Evolutionary conservation across 1,140 invertebrate species (phyloP).

Genomic region (Lutraria rhynchaena): DNA sequence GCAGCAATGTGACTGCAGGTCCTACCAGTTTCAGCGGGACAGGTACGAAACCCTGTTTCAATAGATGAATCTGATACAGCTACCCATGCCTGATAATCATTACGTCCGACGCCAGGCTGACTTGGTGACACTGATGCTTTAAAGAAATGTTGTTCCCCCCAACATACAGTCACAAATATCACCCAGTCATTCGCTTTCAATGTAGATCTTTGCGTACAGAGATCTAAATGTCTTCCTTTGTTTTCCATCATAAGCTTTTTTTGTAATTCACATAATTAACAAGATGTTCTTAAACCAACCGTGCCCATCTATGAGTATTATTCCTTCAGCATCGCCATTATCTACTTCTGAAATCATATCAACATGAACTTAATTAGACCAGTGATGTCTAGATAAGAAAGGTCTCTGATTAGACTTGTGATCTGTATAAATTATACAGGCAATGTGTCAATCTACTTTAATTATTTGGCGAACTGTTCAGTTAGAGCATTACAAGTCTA

Average conservation of each 20-base stretch:
- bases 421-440: too few relatives aligned
- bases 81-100: conserved; percentile 22
- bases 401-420: too few relatives aligned
- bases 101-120: conserved; percentile 39
- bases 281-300: conserved; percentile 29
- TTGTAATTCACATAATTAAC: conserved; percentile 22
- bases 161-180: conserved; percentile 16
- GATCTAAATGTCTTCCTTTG: conserved; percentile 33
- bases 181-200: conserved; percentile 21
- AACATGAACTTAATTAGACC: too few relatives aligned
- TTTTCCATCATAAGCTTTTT: conserved; percentile 41
- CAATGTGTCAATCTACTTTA: too few relatives aligned
- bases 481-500: too few relatives aligned
- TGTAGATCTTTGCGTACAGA: conserved; percentile 23
- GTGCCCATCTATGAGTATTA: conserved; percentile 5
- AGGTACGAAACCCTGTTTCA: conserved; percentile 50
- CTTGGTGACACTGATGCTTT: conserved; percentile 26
- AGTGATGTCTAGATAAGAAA: too few relatives aligned
- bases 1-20: conserved; percentile 62
- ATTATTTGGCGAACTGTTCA: too few relatives aligned
- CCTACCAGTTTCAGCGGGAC: conserved; percentile 57
- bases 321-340: too few relatives aligned
- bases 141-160: neutral
- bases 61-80: neutral
- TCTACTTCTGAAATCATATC: too few relatives aligned